Conservation (phyloP, 2,797 vertebrate species). For the Eulemur mongoz region DNA sequence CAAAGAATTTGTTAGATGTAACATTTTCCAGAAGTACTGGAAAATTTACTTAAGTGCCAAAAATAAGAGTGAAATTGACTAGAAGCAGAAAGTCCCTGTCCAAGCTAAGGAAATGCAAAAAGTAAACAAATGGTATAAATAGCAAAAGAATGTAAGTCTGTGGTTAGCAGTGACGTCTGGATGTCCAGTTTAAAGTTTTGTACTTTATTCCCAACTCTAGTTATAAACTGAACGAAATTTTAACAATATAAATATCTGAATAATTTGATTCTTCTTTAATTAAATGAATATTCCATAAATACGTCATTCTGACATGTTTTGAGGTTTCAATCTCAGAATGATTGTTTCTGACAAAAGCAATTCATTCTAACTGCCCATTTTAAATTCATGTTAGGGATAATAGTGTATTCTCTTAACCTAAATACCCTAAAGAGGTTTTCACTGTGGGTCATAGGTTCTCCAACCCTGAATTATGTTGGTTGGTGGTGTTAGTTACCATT, state of each 20-base stretch:
- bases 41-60: slow-evolving; percentile 79
- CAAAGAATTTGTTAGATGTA: slow-evolving; percentile 72
- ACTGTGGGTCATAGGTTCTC: not conserved
- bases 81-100: slow-evolving; percentile 81
- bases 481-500: not conserved
- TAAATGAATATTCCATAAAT: slow-evolving; percentile 39
- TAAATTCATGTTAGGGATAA: not conserved
- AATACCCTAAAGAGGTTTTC: not conserved
- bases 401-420: not conserved
- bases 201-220: slow-evolving; percentile 32
- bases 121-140: slow-evolving; percentile 81
- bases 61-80: slow-evolving; percentile 80
- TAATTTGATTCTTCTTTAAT: not conserved
- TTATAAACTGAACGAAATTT: slow-evolving; percentile 50
- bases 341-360: not conserved
- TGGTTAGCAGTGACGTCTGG: slow-evolving; percentile 68
- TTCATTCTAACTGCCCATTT: not conserved
- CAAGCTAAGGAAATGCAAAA: slow-evolving; percentile 80
- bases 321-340: slow-evolving; percentile 26
- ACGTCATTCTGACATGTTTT: slow-evolving; percentile 54
- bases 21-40: slow-evolving; percentile 81
- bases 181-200: slow-evolving; percentile 67
- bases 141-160: slow-evolving; percentile 76
- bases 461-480: not conserved
- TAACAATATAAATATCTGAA: slow-evolving; percentile 5